phyloP scores from a whole-genome alignment of 2,888 invertebrate genomes.

The Rhingia campestris region DNA sequence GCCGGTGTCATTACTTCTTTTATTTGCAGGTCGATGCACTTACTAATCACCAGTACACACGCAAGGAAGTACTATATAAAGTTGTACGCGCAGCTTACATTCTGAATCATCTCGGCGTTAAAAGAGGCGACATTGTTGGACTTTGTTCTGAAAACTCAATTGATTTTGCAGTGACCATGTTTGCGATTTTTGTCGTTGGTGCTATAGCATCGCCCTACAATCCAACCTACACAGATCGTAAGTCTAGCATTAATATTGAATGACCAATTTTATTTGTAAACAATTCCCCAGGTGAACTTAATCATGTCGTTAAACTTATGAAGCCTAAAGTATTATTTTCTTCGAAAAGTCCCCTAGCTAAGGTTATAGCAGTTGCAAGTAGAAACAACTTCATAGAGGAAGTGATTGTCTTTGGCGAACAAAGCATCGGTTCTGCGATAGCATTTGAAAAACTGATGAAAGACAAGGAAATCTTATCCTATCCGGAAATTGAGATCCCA shows the following conservation, averaged over 20 bases:
- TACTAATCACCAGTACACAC: slow-evolving; percentile 77
- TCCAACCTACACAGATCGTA: slow-evolving; percentile 85
- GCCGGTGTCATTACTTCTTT: not conserved
- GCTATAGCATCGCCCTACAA: slow-evolving; percentile 85
- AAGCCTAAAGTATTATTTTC: slow-evolving; percentile 88
- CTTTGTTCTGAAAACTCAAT: slow-evolving; percentile 85
- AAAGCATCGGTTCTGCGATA: slow-evolving; percentile 75
- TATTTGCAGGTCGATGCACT: slow-evolving; percentile 79
- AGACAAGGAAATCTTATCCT: slow-evolving; percentile 78
- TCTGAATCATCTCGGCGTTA: slow-evolving; percentile 83
- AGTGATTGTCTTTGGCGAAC: slow-evolving; percentile 85
- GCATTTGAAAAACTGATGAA: slow-evolving; percentile 77
- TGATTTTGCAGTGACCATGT: slow-evolving; percentile 83
- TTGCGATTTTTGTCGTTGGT: slow-evolving; percentile 84
- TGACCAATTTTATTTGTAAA: not conserved
- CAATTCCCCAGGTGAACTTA: slow-evolving; percentile 85
- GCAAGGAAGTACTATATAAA: slow-evolving; percentile 78
- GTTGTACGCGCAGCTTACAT: slow-evolving; percentile 79
- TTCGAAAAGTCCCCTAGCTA: slow-evolving; percentile 85
- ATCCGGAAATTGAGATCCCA: slow-evolving; percentile 81
- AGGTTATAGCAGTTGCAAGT: slow-evolving; percentile 84
- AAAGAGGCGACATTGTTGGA: slow-evolving; percentile 84
- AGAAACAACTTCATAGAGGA: slow-evolving; percentile 84
- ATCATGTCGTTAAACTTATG: slow-evolving; percentile 87
- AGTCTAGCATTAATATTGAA: slow-evolving; percentile 61